Evolutionary conservation across 2,113 vertebrate species (phyloP), one percentile per base, ranked within the genome.

Genomic region (Hydrochoerus hydrochaeris): DNA sequence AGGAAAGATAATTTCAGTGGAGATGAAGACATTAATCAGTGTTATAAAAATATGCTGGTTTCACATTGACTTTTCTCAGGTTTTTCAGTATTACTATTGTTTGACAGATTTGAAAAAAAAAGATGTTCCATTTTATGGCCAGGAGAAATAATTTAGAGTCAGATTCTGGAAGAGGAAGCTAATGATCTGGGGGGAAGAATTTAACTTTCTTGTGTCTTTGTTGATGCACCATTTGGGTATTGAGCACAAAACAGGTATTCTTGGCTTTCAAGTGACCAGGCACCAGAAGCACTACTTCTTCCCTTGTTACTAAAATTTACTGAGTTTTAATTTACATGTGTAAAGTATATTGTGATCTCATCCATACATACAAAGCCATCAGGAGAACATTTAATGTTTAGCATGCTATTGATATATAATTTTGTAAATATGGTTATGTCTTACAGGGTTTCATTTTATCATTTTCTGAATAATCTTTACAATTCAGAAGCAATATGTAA

Each of bases 381-480:
- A 93, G 67, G 83, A 65, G 81, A 46, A 28, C 32, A 93, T 82
- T 90, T 88, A 91, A 86, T 89, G 75, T 58, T 95, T 93, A 91
- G 28, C 49, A 63, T 91, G 90, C 28, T 71, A 4, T n/a, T 93
- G 26, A 52, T 89, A 30, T 9, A 38, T 14, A 73, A 58, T 90
- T 96, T 80, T 89, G 1, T 78, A 71, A 85, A 22, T 85, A 32
- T 85, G 28, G 63, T 77, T 60, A 17, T 87, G 54, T 93, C 24
- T 82, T 93, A 3, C 1, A 11, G 32, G 7, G 7, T 80, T 95
- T 92, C n/a, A 35, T 26, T 63, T 96, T 67, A 73, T 80, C 11
- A 10, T 90, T 87, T 94, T 82, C 69, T 84, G n/a, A 80, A 44
- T 95, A 95, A 46, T 60, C 73, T 87, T 97, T 95, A 30, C 28